Conservation (phyloP, 2,797 vertebrate genomes). For the Aratinga solstitialis region DNA sequence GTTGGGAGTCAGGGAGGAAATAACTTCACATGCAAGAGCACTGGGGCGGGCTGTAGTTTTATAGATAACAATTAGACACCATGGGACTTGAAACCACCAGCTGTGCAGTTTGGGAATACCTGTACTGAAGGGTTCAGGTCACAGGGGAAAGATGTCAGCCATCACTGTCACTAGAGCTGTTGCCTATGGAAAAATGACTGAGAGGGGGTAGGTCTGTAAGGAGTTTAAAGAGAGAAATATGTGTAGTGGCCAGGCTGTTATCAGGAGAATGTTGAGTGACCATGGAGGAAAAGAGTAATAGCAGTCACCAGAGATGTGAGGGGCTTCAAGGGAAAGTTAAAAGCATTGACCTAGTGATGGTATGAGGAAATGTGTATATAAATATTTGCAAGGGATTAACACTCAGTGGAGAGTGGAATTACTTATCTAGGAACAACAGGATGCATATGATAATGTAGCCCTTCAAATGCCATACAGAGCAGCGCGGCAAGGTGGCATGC, state of each 20-base stretch:
- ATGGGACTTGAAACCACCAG: not conserved
- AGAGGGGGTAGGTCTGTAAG: not conserved
- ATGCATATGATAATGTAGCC: not conserved
- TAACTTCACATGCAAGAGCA: not conserved
- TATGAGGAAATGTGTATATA: not conserved
- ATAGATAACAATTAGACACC: not conserved
- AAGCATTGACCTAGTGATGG: not conserved
- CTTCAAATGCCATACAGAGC: not conserved
- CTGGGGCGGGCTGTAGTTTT: not conserved
- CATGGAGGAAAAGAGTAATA: not conserved
- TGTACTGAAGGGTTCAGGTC: not conserved
- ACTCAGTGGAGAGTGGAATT: slow-evolving; percentile 18
- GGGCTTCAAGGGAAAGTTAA: not conserved
- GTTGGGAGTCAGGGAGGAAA: not conserved
- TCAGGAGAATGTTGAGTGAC: not conserved
- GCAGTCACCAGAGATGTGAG: not conserved
- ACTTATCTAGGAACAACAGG: slow-evolving; percentile 5
- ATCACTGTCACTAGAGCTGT: not conserved
- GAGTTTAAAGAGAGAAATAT: not conserved
- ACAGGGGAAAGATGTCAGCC: not conserved
- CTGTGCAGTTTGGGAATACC: not conserved
- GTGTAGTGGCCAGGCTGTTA: not conserved
- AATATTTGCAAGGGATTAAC: slow-evolving; percentile 17
- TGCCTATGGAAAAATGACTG: not conserved
- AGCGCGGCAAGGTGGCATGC: not conserved